Percentiles rank a stretch among this genome's conserved stretches.
Conservation (phyloP, 2,113 vertebrate species). For the Arizona elegans region DNA sequence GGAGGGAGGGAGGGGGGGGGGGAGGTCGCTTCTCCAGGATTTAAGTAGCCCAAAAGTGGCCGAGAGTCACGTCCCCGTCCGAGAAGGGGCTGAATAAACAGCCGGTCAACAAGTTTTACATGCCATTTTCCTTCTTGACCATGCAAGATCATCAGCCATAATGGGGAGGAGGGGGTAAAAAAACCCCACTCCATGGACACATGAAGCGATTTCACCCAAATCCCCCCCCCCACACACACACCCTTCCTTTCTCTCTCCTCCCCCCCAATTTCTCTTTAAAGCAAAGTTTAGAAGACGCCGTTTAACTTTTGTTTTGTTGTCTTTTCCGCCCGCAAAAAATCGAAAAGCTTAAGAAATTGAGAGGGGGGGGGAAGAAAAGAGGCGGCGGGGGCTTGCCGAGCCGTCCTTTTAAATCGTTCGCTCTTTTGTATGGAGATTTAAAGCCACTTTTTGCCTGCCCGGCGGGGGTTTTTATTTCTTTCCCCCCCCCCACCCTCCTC, state of each 20-base stretch:
- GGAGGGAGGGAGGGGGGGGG: neutral
- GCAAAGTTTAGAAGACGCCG: neutral
- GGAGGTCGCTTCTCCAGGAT: neutral
- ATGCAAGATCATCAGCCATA: neutral
- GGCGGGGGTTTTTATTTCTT: constrained; percentile 31
- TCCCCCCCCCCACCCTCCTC: too few species aligned
- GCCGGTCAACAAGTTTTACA: neutral
- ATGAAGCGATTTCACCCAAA: too few species aligned
- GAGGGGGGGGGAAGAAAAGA: too few species aligned
- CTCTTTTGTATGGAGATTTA: constrained; percentile 14
- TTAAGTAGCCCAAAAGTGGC: neutral
- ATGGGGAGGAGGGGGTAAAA: neutral
- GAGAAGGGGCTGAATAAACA: neutral
- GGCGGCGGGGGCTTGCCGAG: neutral
- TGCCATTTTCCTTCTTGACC: neutral
- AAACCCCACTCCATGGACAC: too few species aligned
- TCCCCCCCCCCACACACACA: too few species aligned
- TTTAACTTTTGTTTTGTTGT: neutral
- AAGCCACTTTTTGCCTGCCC: constrained; percentile 42
- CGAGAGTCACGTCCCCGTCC: neutral
- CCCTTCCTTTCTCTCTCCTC: neutral
- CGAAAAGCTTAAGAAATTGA: neutral
- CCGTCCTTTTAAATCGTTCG: constrained; percentile 35
- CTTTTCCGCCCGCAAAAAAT: neutral
- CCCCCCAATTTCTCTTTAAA: neutral